Evolutionary conservation across 2,797 vertebrate species (phyloP), one percentile per base, ranked within the genome.

Genomic region (Taenioides sp.): DNA sequence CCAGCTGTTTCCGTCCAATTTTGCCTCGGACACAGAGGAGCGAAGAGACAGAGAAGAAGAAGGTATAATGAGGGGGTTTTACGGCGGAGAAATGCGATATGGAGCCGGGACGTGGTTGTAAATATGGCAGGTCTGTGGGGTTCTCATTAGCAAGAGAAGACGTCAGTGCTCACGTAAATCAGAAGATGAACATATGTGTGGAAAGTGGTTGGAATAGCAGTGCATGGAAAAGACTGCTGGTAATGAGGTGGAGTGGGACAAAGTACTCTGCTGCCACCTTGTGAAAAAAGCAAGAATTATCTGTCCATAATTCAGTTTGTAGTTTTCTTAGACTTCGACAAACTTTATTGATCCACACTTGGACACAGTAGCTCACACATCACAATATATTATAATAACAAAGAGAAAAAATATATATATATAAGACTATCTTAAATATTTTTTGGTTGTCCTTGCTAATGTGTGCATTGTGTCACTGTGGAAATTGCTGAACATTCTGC

Each of bases 1-100:
- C 78, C 89, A 89, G 87, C 88, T 92, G 88, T 82, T 83, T 89
- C 76, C 72, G 81, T 80, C 71, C 85, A 77, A 86, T 87, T 91
- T 87, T 70, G 40, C 11, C 2, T 5, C 58, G 17, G 58, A 60
- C 58, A 22, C 34, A 49, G 70, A 74, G 70, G 23, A 77, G 58
- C 80, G 78, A 14, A 23, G 22, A 14, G 54, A 25, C 25, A 9
- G 12, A 11, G n/a, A 14, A 23, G 54, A 57, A 57, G 54, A 5
- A 4, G n/a, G 12, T 57, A 78, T 89, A 92, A 92, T 89, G 87
- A 87, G 86, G 54, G 69, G 67, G 65, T 82, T 92, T 92, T 90
- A 92, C 78, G 78, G 81, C 71, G 63, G 80, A 73, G 87, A 82
- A 85, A 84, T 77, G 75, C 71, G 79, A 88, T 82, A 78, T 71